Conservation (phyloP, 2,113 vertebrate species). For the Lophius piscatorius region DNA sequence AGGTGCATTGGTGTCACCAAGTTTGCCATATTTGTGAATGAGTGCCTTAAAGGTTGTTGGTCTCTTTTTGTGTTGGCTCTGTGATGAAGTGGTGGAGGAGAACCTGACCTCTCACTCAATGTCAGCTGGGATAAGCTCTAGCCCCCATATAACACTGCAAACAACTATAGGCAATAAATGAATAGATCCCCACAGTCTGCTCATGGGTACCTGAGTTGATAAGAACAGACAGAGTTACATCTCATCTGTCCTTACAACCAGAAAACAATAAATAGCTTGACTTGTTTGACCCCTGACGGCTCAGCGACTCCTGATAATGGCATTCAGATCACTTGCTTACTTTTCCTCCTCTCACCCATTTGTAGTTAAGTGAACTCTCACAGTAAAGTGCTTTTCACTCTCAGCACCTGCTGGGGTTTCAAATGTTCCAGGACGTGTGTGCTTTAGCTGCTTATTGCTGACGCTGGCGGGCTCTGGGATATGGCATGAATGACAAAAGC, state of each 20-base stretch:
- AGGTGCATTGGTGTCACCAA: too few relatives aligned
- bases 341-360: background rate
- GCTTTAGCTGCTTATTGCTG: slow-evolving; percentile 13
- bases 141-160: too few relatives aligned
- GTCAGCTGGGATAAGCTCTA: too few relatives aligned
- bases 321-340: background rate
- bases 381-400: slow-evolving; percentile 19
- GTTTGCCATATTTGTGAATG: too few relatives aligned
- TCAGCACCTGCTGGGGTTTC: slow-evolving; percentile 24
- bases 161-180: too few relatives aligned
- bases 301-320: background rate
- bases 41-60: too few relatives aligned
- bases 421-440: background rate
- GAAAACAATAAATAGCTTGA: slow-evolving; percentile 1
- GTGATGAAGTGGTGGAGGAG: too few relatives aligned
- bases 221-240: background rate
- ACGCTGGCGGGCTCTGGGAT: slow-evolving; percentile 14
- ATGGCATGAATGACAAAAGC: slow-evolving; percentile 13
- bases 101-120: too few relatives aligned
- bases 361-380: slow-evolving; percentile 10
- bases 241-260: background rate
- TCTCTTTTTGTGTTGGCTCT: too few relatives aligned
- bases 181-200: too few relatives aligned
- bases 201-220: background rate
- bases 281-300: background rate